Evolutionary conservation across 2,797 vertebrate genomes (phyloP), one percentile per base, ranked within the genome.

Genomic region (Chloroceryle inda): DNA sequence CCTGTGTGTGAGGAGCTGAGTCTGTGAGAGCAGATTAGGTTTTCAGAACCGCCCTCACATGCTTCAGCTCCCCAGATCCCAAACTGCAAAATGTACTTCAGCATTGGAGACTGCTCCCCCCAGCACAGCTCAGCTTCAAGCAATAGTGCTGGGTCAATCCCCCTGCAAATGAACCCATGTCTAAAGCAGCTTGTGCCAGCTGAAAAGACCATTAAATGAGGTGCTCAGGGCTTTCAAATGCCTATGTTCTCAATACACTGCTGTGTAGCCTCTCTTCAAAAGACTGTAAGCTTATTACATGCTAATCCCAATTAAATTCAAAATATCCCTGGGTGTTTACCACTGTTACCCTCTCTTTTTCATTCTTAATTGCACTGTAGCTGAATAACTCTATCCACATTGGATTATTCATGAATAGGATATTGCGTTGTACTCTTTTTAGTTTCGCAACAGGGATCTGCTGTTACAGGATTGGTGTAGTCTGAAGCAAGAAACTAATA

Each of bases 281-380:
- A 92, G 91, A 71, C 84, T 77, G 33, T 80, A 81, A 94, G 88
- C 93, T 31, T 91, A 79, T 94, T 83, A 89, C 38, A 26, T 83
- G 92, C 83, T 92, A 92, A 93, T 96, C 93, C 94, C 85, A 97
- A 94, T 95, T 94, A 95, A 94, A 94, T 96, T 89, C 85, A 77
- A 95, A 95, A 89, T 86, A 92, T 94, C 90, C 74, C 61, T 64
- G 83, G 67, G 82, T 97, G 95, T 96, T 97, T 96, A 90, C 85
- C 3, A 35, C 96, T 82, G 78, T 83, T 84, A 77, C 62, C 61
- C 80, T 89, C 85, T 89, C 89, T 83, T 84, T 95, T 94, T 91
- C 69, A 42, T 79, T 94, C 81, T 50, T 95, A 92, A 95, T 93
- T 95, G 91, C 81, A 49, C 47, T 84, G 82, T 78, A 85, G 84